Evolutionary conservation across 2,797 vertebrate genomes (phyloP).

Genomic region (Cuculus canorus): DNA sequence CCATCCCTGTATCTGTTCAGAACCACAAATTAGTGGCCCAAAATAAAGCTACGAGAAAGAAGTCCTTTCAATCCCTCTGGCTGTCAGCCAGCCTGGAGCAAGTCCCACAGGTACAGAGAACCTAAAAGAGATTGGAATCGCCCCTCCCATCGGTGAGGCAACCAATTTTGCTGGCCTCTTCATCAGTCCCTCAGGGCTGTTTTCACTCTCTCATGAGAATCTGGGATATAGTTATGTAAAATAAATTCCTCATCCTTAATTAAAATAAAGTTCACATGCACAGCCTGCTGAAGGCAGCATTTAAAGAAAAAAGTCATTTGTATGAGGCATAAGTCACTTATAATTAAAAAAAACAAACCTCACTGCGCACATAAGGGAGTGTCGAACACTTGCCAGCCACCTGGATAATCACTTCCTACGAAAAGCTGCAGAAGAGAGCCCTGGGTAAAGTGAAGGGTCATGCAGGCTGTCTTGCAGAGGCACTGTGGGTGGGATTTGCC

Average conservation of each 20-base stretch:
- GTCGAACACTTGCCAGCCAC: background rate
- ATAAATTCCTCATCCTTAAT: constrained; percentile 52
- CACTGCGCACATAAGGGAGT: background rate
- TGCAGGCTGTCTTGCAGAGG: background rate
- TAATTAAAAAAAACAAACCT: constrained; percentile 4
- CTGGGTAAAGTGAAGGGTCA: background rate
- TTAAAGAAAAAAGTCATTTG: background rate
- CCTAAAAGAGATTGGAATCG: background rate
- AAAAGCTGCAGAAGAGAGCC: background rate
- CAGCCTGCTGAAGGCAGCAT: constrained; percentile 44
- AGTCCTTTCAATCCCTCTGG: background rate
- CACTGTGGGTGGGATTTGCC: background rate
- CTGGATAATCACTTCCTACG: constrained; percentile 11
- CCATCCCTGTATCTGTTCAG: background rate
- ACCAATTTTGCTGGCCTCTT: background rate
- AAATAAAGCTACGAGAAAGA: background rate
- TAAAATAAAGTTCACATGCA: constrained; percentile 66
- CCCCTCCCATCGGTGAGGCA: background rate
- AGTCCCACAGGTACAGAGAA: constrained; percentile 9
- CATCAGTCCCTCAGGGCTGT: constrained; percentile 14
- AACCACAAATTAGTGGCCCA: background rate
- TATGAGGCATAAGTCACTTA: constrained; percentile 7
- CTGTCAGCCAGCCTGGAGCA: background rate
- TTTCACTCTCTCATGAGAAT: constrained; percentile 56
- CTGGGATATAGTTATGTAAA: constrained; percentile 49